Evolutionary conservation across 1,140 invertebrate species (phyloP).

Genomic region (Solen grandis): DNA sequence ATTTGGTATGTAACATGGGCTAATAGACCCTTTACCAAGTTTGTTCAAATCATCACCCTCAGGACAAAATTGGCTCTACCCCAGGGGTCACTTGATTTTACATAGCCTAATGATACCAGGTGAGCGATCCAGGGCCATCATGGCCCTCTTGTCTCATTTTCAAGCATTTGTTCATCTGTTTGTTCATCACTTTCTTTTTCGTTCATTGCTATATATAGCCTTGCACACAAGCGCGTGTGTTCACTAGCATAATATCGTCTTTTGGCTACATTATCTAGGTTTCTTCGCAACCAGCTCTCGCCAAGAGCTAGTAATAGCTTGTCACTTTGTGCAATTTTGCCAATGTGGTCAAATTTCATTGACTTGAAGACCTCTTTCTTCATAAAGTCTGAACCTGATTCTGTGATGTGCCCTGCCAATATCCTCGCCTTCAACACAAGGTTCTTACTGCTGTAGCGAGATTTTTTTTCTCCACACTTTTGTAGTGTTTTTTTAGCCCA

Average conservation of each 20-base stretch:
- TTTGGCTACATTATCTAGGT: neutral
- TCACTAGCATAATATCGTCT: conserved; percentile 2
- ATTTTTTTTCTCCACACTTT: conserved; percentile 3
- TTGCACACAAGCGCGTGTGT: neutral
- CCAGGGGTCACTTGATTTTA: too few species aligned
- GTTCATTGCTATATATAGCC: conserved; percentile 8
- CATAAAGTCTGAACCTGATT: neutral
- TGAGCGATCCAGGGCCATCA: too few species aligned
- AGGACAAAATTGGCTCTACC: too few species aligned
- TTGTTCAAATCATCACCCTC: too few species aligned
- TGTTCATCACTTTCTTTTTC: neutral
- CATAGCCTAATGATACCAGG: too few species aligned
- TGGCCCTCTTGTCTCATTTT: too few species aligned
- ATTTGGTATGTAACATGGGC: too few species aligned
- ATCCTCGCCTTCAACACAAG: neutral
- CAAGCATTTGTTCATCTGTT: too few species aligned
- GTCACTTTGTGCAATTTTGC: neutral
- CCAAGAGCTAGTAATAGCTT: neutral
- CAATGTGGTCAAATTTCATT: neutral
- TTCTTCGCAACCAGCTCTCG: neutral
- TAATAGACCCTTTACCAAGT: too few species aligned
- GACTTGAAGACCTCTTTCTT: neutral
- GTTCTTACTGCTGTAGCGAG: too few species aligned
- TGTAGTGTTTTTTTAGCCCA: neutral
- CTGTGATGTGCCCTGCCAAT: neutral